Evolutionary conservation across 2,888 invertebrate species (phyloP), one percentile per base, ranked within the genome.

Genomic region (Eupeodes latifasciatus): DNA sequence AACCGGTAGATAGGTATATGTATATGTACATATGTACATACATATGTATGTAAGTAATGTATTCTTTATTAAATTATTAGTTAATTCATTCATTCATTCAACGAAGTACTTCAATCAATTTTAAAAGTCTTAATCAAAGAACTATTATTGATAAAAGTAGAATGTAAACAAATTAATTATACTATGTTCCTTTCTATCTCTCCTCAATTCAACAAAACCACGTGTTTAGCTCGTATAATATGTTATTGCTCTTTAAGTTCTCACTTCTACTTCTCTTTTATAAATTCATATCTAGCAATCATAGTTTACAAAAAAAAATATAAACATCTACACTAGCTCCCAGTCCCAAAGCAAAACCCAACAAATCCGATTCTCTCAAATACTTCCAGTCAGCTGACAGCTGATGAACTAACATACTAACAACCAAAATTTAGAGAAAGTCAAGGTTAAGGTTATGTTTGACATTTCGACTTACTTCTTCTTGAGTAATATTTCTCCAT

Each of bases 401-500:
- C 62, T 62, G 62, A 36, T 62, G n/a, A 40, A 40, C 40, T 16
- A 2, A 19, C 2, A 59, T 5, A 40, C 40, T 16, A 2, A 19
- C 2, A 59, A 14, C 9, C 14, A 34, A 19, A 27, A 34, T 57
- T 57, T 14, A 34, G 7, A 34, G 7, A 59, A 59, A 9, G n/a
- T 36, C 4, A 14, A 34, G 34, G 14, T 36, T 57, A 14, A 34
- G 34, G 14, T 36, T 57, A 7, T 40, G 40, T 9, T 40, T 40
- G 40, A 40, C 5, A 12, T 57, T 57, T 27, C 9, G 5, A 80
- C 89, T 90, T 82, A 93, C 93, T 91, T 93, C 91, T 6, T 92
- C 91, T 67, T 94, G 94, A 0, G 97, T 97, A 62, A 98, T 94
- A 93, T 98, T 96, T 91, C 96, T 95, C 96, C 96, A 97, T 90